Evolutionary conservation across 2,797 vertebrate species (phyloP).

Genomic region (Sebastiscus tertius): DNA sequence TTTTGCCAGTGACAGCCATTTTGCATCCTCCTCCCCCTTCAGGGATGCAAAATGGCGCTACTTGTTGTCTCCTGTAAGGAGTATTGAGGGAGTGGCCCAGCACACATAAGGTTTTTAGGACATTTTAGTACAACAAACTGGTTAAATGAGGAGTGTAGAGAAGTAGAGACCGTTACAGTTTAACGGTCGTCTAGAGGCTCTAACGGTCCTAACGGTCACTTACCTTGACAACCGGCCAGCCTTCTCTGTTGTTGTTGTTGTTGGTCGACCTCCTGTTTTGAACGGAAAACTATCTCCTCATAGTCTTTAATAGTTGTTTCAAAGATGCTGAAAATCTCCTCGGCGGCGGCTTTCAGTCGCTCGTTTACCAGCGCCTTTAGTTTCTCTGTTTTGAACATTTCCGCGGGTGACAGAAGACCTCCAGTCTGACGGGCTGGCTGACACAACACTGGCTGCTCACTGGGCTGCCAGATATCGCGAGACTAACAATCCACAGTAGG

Average conservation of each 20-base stretch:
- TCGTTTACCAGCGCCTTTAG: conserved; percentile 30
- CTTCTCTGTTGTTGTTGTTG: not conserved
- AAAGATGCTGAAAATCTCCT: conserved; percentile 53
- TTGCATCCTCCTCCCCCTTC: conserved; percentile 26
- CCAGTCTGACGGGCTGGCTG: not conserved
- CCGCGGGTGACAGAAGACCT: not conserved
- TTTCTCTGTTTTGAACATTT: conserved; percentile 28
- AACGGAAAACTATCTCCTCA: conserved; percentile 11
- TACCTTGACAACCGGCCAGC: conserved; percentile 8
- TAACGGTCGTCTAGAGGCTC: not conserved
- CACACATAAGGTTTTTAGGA: too few species aligned
- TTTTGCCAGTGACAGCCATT: conserved; percentile 35
- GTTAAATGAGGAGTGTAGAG: too few species aligned
- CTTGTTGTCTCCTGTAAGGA: not conserved
- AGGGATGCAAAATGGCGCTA: conserved; percentile 58
- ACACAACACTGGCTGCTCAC: not conserved
- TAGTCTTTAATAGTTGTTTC: conserved; percentile 46
- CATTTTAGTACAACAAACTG: too few species aligned
- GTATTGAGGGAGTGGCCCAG: not conserved
- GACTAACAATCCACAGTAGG: too few species aligned
- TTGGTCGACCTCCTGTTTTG: not conserved
- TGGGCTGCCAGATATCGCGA: conserved; percentile 32
- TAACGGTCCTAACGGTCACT: not conserved
- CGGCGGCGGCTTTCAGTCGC: conserved; percentile 32
- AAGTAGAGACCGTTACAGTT: too few species aligned